Evolutionary conservation across 2,888 invertebrate species (phyloP), one percentile per base, ranked within the genome.

Genomic region (Sturmia bella): DNA sequence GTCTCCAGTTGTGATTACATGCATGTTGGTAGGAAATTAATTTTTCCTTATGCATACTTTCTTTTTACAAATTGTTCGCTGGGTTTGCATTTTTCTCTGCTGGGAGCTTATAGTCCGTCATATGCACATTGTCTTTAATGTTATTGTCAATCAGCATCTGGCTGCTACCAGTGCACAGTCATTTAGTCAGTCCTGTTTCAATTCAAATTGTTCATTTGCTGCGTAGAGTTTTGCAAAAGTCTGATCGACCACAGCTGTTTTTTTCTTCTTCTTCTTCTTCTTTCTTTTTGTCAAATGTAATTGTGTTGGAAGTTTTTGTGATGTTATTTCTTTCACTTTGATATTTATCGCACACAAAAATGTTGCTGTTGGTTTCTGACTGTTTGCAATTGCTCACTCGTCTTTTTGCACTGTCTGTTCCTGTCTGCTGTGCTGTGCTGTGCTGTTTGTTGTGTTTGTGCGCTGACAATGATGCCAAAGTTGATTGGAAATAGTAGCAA

Each of bases 191-290:
- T 11, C 15, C 24, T 43, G 21, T 7, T n/a, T 68, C 43, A 43
- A 64, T 21, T 66, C 57, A 24, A 48, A 48, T 39, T 48, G 12
- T 41, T 3, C 19, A 24, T 43, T 41, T 52, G 13, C 19, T 52
- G 7, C 37, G 48, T 24, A 27, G 27, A 21, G 32, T 32, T 32
- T 17, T 39, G 19, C 56, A 43, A 24, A 73, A 69, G 37, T 81
- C 32, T 32, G 32, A 32, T 32, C 32, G 73, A 69, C 81, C 73
- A 73, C 77, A 77, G 77, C 63, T 69, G 81, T 73, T 81, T 68
- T 56, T 68, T 24, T n/a, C n/a, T n/a, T n/a, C n/a, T n/a, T n/a
- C n/a, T n/a, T n/a, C n/a, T n/a, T n/a, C n/a, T n/a, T n/a, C n/a
- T n/a, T n/a, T n/a, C n/a, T n/a, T n/a, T n/a, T n/a, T n/a, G n/a